Percentiles rank a stretch among this genome's conserved stretches.
Conservation (phyloP, 2,797 vertebrate genomes). For the Phaenicophaeus curvirostris region DNA sequence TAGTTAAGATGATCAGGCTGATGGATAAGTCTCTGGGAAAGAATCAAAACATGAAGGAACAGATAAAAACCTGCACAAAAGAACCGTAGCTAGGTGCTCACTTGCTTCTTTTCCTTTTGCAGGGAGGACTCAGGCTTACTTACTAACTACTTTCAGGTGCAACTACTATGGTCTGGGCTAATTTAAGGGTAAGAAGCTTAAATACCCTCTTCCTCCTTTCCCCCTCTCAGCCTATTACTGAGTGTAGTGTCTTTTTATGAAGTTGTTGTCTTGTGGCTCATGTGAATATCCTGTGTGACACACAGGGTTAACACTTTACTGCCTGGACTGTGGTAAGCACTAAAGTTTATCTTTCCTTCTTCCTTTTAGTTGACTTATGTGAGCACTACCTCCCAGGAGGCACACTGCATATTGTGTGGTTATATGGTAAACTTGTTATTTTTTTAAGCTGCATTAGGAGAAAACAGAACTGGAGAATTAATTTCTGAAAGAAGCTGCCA, state of each 20-base stretch:
- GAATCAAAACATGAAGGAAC: background rate
- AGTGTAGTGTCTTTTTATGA: accelerated
- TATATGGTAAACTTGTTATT: background rate
- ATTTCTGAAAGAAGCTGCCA: background rate
- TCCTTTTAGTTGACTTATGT: background rate
- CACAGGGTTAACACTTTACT: background rate
- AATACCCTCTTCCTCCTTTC: accelerated
- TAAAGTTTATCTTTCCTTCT: background rate
- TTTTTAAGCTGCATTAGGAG: background rate
- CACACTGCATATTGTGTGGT: background rate
- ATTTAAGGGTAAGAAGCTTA: background rate
- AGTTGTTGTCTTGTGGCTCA: background rate
- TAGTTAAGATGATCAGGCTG: background rate
- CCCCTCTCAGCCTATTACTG: background rate
- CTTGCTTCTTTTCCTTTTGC: background rate
- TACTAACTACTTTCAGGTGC: background rate
- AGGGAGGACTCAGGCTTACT: background rate
- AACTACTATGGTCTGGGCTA: background rate
- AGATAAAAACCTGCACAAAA: background rate
- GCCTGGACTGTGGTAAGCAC: background rate
- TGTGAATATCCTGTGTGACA: background rate
- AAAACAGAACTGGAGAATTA: background rate
- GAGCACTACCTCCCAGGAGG: background rate
- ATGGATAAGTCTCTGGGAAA: background rate
- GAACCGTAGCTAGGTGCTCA: accelerated